Base-by-base conservation (phyloP, 2,888 invertebrate genomes). In the Callyntrura sp. region DNA sequence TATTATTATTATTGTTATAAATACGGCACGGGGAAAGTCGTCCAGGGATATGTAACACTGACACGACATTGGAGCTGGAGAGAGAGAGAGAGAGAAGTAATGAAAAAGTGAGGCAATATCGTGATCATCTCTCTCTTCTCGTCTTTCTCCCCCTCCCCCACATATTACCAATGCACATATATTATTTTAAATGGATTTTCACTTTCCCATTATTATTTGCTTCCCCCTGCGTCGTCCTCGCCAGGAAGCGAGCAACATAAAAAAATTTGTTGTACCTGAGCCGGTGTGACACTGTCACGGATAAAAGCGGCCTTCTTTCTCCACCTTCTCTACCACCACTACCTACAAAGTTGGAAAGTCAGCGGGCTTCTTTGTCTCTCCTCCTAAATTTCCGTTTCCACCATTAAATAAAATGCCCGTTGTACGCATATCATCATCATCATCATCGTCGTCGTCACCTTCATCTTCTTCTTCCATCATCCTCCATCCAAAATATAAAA, bases 171-270 rank as follows among this genome's bases (percentile, higher is more conserved):
- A 85, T 85, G 85, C 76, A 85, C 85, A 85, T 85, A 85, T 85
- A 65, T 85, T 85, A 85, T 62, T 85, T 85, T 85, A 85, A 85
- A 85, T 85, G 85, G 85, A 85, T 85, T 85, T 85, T 62, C 73
- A 78, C 62, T 85, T 85, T 85, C 85, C 60, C 70, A 70, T 84
- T 83, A 48, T 35, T 35, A 35, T 70, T 62, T 82, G 17, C 82
- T 23, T 25, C 35, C 43, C n/a, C 17, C 55, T 14, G 28, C 65
- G 11, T 8, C 70, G 17, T 43, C 23, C 20, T 5, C 35, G 11
- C 35, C n/a, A 48, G 73, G 48, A 23, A 28, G n/a, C 12, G 35
- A 28, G 28, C 25, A 65, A 45, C 45, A 73, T 45, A n/a, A 23
- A 73, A 73, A 48, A 73, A 73, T 73, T 73, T 73, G 73, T 73